Evolutionary conservation across 37 sponge, comb jelly and placozoan genomes (phyloP), one percentile per base, ranked within the genome.

Genomic region (Axinella damicornis): DNA sequence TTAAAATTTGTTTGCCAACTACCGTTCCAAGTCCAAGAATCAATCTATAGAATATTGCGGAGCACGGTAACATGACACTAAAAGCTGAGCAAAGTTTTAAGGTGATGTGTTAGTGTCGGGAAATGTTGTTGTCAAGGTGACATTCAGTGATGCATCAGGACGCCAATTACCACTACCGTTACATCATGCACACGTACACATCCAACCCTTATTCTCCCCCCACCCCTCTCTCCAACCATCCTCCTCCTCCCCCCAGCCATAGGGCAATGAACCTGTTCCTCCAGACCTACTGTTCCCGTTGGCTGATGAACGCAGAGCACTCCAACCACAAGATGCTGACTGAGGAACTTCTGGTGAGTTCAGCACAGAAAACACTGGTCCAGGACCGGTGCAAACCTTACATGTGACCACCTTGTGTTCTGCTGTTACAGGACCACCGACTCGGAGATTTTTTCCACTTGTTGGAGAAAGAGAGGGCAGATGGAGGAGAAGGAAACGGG

Each of bases 211-310:
- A 13, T 24, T 65, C 12, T 65, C 12, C 65, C 65, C 16, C 65
- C 16, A n/a, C n/a, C n/a, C n/a, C n/a, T n/a, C n/a, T n/a, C n/a
- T n/a, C n/a, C n/a, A n/a, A 21, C 25, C 65, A 69, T 5, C 24
- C 69, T 30, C 54, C 36, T 15, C 22, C 11, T 1, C 46, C 25
- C 41, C 65, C 5, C 74, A 94, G 95, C 34, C 84, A 89, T 53
- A 62, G 93, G 9, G 87, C 90, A 25, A 28, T 95, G 20, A 95
- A 95, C 72, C 38, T 92, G 59, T 95, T 95, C 62, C 79, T 95
- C 52, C 62, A 79, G 5, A 14, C 56, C 4, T 95, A 92, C 74
- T 80, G 72, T 22, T 16, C 38, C 30, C 20, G 32, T 24, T 95
- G 93, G 92, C 80, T 95, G 24, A 40, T 34, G 21, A 15, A 19